These are phyloP conservation scores for Zootoca vivipara DNA, from an alignment of 2,113 vertebrate genomes.

Conservation along the genomic window DNA sequence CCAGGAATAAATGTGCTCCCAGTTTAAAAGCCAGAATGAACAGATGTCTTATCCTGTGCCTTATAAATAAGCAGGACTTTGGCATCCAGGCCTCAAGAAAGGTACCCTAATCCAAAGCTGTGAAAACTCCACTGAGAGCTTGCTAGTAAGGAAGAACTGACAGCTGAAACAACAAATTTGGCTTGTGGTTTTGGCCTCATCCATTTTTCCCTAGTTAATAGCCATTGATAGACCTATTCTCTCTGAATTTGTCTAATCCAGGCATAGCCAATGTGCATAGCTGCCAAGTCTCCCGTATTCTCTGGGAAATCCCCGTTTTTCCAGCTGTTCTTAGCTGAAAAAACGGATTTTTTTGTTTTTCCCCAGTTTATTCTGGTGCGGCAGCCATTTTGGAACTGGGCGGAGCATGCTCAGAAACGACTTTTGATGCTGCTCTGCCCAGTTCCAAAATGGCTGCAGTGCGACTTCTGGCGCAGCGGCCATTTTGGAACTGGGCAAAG, in stretches of 20 bases:
- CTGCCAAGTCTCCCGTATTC: no score
- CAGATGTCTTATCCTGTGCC: constrained; percentile 55
- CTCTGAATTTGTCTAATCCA: neutral
- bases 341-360: no score
- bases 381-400: no score
- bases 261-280: neutral
- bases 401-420: no score
- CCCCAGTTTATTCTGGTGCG: no score
- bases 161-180: neutral
- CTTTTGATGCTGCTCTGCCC: no score
- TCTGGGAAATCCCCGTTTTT: no score
- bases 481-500: no score
- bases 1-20: constrained; percentile 59
- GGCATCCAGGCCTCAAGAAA: constrained; percentile 24
- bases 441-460: no score
- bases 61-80: constrained; percentile 54
- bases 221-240: neutral
- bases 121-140: neutral
- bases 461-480: no score
- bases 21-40: constrained; percentile 52
- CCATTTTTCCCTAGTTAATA: neutral
- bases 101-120: neutral
- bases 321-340: no score
- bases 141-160: neutral
- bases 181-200: neutral